phyloP scores from a whole-genome alignment of 2,113 vertebrate genomes.

The Baryphthengus martii region DNA sequence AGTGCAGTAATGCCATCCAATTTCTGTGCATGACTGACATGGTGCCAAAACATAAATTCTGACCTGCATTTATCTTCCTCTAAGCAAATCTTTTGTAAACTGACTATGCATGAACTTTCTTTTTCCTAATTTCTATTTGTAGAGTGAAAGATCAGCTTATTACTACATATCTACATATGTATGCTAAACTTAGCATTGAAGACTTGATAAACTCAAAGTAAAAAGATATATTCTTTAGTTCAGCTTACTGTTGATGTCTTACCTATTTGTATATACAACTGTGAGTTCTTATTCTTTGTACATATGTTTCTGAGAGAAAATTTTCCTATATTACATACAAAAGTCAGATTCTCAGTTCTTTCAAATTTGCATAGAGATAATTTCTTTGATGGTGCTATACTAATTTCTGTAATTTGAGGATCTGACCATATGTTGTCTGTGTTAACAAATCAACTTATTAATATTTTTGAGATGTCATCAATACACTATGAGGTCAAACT shows the following conservation, averaged over 20 bases:
- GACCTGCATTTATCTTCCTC: slow-evolving; percentile 4
- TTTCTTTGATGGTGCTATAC: neutral
- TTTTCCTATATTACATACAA: neutral
- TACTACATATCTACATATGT: neutral
- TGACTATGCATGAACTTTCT: slow-evolving; percentile 13
- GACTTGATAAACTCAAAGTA: neutral
- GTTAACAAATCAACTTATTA: neutral
- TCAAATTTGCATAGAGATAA: neutral
- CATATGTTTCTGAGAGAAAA: neutral
- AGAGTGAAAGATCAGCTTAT: neutral
- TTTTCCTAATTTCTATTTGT: neutral
- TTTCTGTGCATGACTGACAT: slow-evolving; percentile 20
- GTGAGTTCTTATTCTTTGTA: neutral
- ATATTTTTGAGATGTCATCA: neutral
- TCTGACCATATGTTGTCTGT: neutral
- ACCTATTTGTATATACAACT: neutral
- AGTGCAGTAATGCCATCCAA: neutral
- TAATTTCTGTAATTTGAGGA: neutral
- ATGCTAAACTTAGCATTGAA: neutral
- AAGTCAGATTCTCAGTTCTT: slow-evolving; percentile 20
- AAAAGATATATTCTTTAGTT: neutral
- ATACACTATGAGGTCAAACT: neutral
- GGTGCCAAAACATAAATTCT: slow-evolving; percentile 23
- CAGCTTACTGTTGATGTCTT: neutral
- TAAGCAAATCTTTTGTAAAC: slow-evolving; percentile 29